phyloP scores from a whole-genome alignment of 2,797 vertebrate genomes.

The Podargus strigoides region DNA sequence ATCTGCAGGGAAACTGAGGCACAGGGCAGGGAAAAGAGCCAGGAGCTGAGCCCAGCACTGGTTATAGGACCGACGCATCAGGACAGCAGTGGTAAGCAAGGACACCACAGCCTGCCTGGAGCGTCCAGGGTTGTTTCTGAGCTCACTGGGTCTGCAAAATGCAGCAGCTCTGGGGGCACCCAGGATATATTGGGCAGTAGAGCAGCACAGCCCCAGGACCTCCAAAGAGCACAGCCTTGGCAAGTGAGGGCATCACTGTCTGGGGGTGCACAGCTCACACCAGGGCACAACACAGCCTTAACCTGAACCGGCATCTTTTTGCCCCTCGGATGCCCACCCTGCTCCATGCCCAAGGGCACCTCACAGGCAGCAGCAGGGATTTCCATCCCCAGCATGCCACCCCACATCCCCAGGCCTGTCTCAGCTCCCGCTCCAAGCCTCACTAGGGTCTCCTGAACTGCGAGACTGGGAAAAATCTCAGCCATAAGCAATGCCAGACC shows the following conservation, averaged over 20 bases:
- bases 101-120: background rate
- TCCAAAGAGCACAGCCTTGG: background rate
- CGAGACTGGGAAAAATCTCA: background rate
- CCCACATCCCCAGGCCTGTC: background rate
- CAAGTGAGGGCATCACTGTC: accelerated
- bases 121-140: background rate
- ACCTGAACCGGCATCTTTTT: background rate
- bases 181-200: background rate
- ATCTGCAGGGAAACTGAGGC: background rate
- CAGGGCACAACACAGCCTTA: background rate
- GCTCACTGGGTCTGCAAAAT: background rate
- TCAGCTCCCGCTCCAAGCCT: background rate
- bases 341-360: background rate
- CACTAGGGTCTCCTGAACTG: background rate
- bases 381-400: background rate
- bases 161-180: background rate
- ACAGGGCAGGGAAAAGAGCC: background rate
- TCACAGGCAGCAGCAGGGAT: background rate
- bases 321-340: background rate
- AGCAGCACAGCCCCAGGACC: background rate
- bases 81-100: background rate
- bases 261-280: accelerated
- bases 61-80: accelerated
- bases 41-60: background rate
- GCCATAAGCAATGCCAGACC: background rate